phyloP scores from a whole-genome alignment of 2,888 invertebrate genomes.

The Coremacera marginata region DNA sequence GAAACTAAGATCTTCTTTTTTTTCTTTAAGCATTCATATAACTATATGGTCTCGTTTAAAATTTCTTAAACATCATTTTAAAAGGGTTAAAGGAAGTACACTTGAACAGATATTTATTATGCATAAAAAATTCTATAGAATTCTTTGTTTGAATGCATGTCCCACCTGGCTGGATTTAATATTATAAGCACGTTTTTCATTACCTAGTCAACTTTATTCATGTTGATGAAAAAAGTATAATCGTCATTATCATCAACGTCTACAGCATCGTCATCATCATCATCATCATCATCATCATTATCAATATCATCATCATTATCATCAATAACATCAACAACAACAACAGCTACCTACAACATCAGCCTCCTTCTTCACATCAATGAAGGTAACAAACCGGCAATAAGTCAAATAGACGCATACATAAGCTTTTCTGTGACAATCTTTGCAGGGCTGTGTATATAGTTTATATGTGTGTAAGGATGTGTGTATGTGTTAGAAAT shows the following conservation, averaged over 20 bases:
- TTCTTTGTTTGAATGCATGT: too few relatives aligned
- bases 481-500: not conserved
- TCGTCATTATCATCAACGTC: not conserved
- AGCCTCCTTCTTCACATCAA: not conserved
- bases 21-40: too few relatives aligned
- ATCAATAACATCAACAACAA: not conserved
- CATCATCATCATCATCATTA: not conserved
- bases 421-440: not conserved
- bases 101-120: too few relatives aligned
- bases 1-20: too few relatives aligned
- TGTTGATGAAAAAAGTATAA: not conserved
- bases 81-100: too few relatives aligned
- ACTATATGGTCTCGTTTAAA: too few relatives aligned
- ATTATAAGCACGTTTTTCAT: constrained; percentile 8
- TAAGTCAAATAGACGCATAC: constrained; percentile 2
- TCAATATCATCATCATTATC: not conserved
- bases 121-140: too few relatives aligned
- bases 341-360: not conserved
- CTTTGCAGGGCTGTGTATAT: too few relatives aligned
- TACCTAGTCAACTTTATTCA: not conserved
- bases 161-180: not conserved
- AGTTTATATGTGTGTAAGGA: not conserved
- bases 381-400: constrained; percentile 14
- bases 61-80: too few relatives aligned
- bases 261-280: not conserved